Evolutionary conservation across 2,113 vertebrate genomes (phyloP).

Genomic region (Ameiurus melas): DNA sequence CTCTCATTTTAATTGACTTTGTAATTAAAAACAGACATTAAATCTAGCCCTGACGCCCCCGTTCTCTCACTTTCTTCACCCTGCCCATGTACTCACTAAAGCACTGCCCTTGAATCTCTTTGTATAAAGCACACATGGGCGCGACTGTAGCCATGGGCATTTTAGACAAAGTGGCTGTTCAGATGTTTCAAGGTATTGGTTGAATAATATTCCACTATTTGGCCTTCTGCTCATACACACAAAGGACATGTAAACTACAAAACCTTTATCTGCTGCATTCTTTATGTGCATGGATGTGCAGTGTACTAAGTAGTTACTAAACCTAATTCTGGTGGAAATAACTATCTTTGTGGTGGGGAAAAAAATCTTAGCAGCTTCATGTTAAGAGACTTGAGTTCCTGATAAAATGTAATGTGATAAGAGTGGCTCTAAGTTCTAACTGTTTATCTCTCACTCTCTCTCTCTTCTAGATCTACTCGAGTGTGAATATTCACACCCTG

Average conservation of each 20-base stretch:
- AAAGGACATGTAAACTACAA: background rate
- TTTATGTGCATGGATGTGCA: background rate
- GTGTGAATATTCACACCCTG: slow-evolving; percentile 26
- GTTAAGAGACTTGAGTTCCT: background rate
- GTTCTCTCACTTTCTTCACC: background rate
- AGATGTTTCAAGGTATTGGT: background rate
- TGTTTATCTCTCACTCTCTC: slow-evolving; percentile 32
- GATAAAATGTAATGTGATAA: background rate
- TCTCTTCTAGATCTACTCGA: slow-evolving; percentile 54
- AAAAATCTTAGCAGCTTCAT: background rate
- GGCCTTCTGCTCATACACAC: background rate
- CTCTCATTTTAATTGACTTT: background rate
- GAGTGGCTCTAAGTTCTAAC: slow-evolving; percentile 24
- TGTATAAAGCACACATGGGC: background rate
- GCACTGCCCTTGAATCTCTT: slow-evolving; percentile 3
- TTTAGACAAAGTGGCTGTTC: background rate
- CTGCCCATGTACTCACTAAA: background rate
- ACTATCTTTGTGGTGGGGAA: background rate
- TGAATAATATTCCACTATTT: background rate
- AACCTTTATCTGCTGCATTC: background rate
- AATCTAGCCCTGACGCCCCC: background rate
- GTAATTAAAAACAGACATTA: background rate
- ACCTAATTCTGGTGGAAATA: background rate
- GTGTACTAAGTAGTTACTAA: background rate
- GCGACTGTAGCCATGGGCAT: background rate